A percentile compares a stretch with the other conserved stretches of the same genome.
Conservation (phyloP, 1,140 invertebrate genomes). For the Thaumatotibia leucotreta region DNA sequence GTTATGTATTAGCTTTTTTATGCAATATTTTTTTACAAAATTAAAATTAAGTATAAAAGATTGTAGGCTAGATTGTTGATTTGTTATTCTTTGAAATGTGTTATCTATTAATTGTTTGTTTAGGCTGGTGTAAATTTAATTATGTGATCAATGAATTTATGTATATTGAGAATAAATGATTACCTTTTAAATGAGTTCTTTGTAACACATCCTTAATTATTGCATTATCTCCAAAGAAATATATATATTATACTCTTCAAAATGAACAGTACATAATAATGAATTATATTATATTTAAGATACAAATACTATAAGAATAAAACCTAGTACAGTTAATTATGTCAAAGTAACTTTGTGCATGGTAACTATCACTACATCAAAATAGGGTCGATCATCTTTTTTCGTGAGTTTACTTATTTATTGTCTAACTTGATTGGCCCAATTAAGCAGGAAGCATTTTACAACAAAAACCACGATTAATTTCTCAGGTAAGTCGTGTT, state of each 20-base stretch:
- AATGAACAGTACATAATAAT: too few species aligned
- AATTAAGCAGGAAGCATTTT: not conserved
- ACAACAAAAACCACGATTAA: not conserved
- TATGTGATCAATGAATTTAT: conserved; percentile 39
- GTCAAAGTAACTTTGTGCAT: too few species aligned
- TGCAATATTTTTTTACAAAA: not conserved
- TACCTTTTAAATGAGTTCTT: not conserved
- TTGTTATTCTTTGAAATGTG: conserved; percentile 5
- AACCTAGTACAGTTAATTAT: too few species aligned
- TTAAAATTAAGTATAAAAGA: not conserved
- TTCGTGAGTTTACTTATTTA: too few species aligned
- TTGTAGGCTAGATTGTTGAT: conserved; percentile 7
- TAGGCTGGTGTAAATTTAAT: conserved; percentile 23
- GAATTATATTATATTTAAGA: too few species aligned
- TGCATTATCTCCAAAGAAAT: too few species aligned
- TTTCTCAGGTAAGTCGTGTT: conserved; percentile 34
- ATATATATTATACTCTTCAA: too few species aligned
- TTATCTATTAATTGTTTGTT: conserved; percentile 1
- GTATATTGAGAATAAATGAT: conserved; percentile 51
- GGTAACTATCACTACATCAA: too few species aligned
- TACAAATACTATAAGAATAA: too few species aligned
- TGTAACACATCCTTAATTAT: not conserved
- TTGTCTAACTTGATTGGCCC: too few species aligned
- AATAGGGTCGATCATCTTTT: too few species aligned
- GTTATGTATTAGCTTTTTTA: not conserved